A percentile compares a stretch with the other conserved stretches of the same genome.
Evolutionary conservation across 2,888 invertebrate genomes (phyloP).

Genomic region (Sipunculus nudus): DNA sequence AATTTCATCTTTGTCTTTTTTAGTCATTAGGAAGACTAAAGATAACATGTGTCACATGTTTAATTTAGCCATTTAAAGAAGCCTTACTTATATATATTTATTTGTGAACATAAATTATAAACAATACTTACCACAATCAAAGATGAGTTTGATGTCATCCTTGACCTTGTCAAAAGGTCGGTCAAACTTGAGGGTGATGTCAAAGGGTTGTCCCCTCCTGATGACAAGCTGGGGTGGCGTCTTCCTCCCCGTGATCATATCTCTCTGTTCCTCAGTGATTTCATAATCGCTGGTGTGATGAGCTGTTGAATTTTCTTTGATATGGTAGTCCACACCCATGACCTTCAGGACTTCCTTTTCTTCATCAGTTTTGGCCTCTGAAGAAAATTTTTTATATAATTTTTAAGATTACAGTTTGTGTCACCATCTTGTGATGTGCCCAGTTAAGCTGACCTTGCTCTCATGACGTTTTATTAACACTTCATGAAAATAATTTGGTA

Average conservation of each 20-base stretch:
- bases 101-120: too few species aligned
- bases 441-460: too few species aligned
- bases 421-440: too few species aligned
- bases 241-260: background rate
- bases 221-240: slow-evolving; percentile 68
- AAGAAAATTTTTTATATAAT: too few species aligned
- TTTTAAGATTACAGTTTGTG: too few species aligned
- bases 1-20: too few species aligned
- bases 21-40: too few species aligned
- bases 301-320: slow-evolving; percentile 13
- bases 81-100: too few species aligned
- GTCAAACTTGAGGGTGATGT: slow-evolving; percentile 43
- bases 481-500: too few species aligned
- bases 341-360: slow-evolving; percentile 18
- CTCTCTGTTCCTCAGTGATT: slow-evolving; percentile 14
- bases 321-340: slow-evolving; percentile 23
- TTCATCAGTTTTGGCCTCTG: slow-evolving; percentile 11
- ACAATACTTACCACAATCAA: slow-evolving; percentile 41
- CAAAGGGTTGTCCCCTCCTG: slow-evolving; percentile 49
- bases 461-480: too few species aligned
- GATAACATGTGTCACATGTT: too few species aligned
- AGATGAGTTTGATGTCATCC: slow-evolving; percentile 42
- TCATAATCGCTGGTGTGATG: slow-evolving; percentile 32
- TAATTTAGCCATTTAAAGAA: too few species aligned
- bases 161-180: slow-evolving; percentile 34